Evolutionary conservation across 2,888 invertebrate species (phyloP), one percentile per base, ranked within the genome.

Genomic region (Campopleginae sp.): DNA sequence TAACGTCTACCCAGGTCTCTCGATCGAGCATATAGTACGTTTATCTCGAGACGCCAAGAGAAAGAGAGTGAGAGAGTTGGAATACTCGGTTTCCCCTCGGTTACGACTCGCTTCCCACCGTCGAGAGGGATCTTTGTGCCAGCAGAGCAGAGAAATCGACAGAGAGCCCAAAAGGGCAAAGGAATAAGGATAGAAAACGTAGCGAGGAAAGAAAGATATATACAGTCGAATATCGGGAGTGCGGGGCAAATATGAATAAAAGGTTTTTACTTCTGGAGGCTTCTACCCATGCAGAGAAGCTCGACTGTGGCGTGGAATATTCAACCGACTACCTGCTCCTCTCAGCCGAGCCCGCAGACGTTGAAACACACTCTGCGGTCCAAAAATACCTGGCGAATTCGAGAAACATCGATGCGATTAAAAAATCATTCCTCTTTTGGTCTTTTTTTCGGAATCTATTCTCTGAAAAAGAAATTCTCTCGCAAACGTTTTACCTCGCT

Each of bases 241-340:
- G 74, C n/a, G n/a, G 77, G 77, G 12, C 44, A 77, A 71, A 70
- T 38, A 70, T 63, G 61, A 65, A 77, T 48, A 77, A 65, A 82
- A 77, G 54, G 77, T 82, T 65, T 70, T 61, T n/a, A 58, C 54
- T 72, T 66, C 38, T 65, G 48, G 27, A 27, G 12, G 38, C 46
- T 54, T 44, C 65, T 42, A 33, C 46, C 19, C 44, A 65, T 46
- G 48, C 63, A 65, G 44, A 70, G 27, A 2, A 58, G 51, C 42
- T 51, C 48, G 17, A 66, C 63, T 46, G 78, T 82, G 54, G 63
- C 54, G 12, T 19, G 27, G 6, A 46, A 77, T 71, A 71, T 82
- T 76, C 42, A 51, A 71, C 23, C 71, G 78, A 66, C 82, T 82
- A 82, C 82, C 78, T 78, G 82, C 77, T 72, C 12, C n/a, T 17